Base-by-base conservation (phyloP, 2,113 vertebrate genomes). In the Pao palembangensis region DNA sequence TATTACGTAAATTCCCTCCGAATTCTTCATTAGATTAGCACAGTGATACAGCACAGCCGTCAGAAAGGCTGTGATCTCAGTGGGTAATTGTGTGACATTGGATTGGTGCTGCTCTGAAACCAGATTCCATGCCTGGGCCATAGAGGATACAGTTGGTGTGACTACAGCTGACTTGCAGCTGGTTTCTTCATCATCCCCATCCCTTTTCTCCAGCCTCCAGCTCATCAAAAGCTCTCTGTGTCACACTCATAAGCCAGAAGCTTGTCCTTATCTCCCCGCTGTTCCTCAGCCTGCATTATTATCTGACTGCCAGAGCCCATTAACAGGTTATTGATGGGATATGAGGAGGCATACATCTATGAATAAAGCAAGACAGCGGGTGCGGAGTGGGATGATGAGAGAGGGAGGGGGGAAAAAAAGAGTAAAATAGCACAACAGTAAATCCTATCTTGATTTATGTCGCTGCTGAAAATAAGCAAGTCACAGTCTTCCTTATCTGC, bases 301-400 rank as follows among this genome's bases (percentile, higher is more conserved):
- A 82, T 86, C 84, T 69, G 64, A 58, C 75, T 73, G 73, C 75
- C 54, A 6, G 63, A 82, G 67, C 69, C 86, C 63, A 88, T 90
- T 90, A 89, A 82, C 73, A 71, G 70, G 75, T 85, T 90, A 86
- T 88, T 88, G 88, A 88, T 64, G 48, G 83, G 78, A 84, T 84
- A 89, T 84, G 79, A 89, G 85, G 84, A 72, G 74, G 74, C 66
- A 52, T 64, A 72, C 61, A 61, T 78, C 74, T 61, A 62, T 69
- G 71, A 66, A 73, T 60, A 67, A 67, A 70, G 56, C 44, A 64
- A 74, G 59, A 58, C 49, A 31, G 48, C 58, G 47, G 19, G 51
- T 53, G 73, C 51, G 13, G 54, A 60, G 44, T 47, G 44, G 44
- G 48, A 59, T 47, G 19, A 44, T 58, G 73, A 44, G 15, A 50